phyloP scores from a whole-genome alignment of 1,140 invertebrate genomes.

The Drosophila tropicalis region DNA sequence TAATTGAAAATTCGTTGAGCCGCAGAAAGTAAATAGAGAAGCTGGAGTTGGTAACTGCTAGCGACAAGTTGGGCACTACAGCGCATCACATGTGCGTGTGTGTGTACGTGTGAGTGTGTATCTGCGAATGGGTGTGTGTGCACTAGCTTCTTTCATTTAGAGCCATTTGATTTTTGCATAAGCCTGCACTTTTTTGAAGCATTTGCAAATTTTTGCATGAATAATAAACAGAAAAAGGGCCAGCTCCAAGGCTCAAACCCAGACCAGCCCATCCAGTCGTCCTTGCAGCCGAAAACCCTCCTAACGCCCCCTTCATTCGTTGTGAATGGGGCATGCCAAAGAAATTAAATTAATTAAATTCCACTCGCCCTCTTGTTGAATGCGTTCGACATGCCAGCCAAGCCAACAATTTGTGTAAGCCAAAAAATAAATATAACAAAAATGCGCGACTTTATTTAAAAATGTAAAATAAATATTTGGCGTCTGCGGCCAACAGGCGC shows the following conservation, averaged over 20 bases:
- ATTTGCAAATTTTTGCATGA: slow-evolving; percentile 59
- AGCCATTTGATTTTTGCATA: slow-evolving; percentile 65
- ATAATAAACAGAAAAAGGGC: slow-evolving; percentile 45
- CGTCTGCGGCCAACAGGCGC: slow-evolving; percentile 58
- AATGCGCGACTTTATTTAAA: slow-evolving; percentile 70
- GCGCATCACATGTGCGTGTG: slow-evolving; percentile 38
- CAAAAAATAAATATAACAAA: slow-evolving; percentile 43
- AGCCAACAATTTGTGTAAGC: slow-evolving; percentile 50
- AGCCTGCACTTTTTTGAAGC: slow-evolving; percentile 50
- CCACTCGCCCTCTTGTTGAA: slow-evolving; percentile 25
- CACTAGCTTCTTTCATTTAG: slow-evolving; percentile 37
- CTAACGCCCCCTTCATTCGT: neutral
- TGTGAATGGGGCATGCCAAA: slow-evolving; percentile 36
- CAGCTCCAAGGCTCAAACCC: neutral
- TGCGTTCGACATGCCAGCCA: slow-evolving; percentile 30
- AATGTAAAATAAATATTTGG: slow-evolving; percentile 77
- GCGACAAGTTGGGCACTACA: slow-evolving; percentile 58
- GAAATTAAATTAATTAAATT: slow-evolving; percentile 79
- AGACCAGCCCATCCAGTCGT: too few species aligned
- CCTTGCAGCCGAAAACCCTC: too few species aligned
- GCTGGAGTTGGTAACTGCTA: slow-evolving; percentile 47
- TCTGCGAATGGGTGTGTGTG: slow-evolving; percentile 12
- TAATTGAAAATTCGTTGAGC: slow-evolving; percentile 74
- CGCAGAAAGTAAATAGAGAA: slow-evolving; percentile 71
- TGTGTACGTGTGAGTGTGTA: neutral